Evolutionary conservation across 2,888 invertebrate species (phyloP).

Genomic region (Chesias legatella): DNA sequence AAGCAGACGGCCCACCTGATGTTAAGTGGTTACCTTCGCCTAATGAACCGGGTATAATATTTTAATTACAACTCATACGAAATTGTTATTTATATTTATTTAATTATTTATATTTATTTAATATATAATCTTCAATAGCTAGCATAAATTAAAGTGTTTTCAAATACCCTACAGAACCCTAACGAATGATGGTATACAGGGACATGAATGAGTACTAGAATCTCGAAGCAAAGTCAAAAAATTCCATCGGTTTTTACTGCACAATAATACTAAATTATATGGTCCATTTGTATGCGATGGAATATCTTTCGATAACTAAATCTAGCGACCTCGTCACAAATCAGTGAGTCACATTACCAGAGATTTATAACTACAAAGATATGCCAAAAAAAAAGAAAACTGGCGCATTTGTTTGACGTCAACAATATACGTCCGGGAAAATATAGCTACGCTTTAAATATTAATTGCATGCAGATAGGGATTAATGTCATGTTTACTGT

Average conservation of each 20-base stretch:
- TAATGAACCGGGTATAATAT: too few relatives aligned
- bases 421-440: constrained; percentile 51
- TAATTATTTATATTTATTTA: too few relatives aligned
- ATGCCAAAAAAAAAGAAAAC: constrained; percentile 37
- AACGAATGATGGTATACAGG: too few relatives aligned
- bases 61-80: too few relatives aligned
- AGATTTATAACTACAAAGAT: constrained; percentile 27
- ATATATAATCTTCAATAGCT: too few relatives aligned
- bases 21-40: too few relatives aligned
- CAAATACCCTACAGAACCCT: too few relatives aligned
- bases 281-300: too few relatives aligned
- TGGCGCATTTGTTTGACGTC: constrained; percentile 52
- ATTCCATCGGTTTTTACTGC: constrained; percentile 17
- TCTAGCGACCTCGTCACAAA: constrained; percentile 32
- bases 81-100: too few relatives aligned
- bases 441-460: constrained; percentile 48
- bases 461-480: constrained; percentile 56
- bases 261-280: constrained; percentile 25
- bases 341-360: constrained; percentile 31
- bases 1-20: too few relatives aligned
- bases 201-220: too few relatives aligned
- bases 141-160: too few relatives aligned
- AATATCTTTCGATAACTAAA: constrained; percentile 27
- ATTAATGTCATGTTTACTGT: constrained; percentile 57
- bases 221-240: constrained; percentile 2